Evolutionary conservation across 1,140 invertebrate species (phyloP).

Genomic region (Oedothorax gibbosus): DNA sequence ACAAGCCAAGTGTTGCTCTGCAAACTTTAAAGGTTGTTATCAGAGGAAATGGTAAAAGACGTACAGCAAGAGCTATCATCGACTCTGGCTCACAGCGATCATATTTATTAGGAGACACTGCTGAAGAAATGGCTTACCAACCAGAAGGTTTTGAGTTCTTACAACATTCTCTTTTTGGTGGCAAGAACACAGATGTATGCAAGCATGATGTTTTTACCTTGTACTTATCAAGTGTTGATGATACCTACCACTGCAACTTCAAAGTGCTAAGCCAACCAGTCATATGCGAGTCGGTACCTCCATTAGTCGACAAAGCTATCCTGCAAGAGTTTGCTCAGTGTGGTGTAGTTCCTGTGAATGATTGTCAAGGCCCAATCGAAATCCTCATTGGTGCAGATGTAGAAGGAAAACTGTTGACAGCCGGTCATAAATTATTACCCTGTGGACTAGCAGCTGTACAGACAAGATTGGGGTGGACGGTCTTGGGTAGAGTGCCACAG

Average conservation of each 20-base stretch:
- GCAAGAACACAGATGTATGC: neutral
- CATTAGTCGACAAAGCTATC: too few species aligned
- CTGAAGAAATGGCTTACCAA: constrained; percentile 13
- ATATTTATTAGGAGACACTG: neutral
- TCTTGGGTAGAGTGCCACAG: neutral
- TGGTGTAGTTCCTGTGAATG: neutral
- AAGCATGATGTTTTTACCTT: neutral
- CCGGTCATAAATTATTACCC: neutral
- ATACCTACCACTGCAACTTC: neutral
- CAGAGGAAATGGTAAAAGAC: neutral
- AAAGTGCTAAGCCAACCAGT: neutral
- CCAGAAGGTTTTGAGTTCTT: neutral
- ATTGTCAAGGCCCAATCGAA: constrained; percentile 1
- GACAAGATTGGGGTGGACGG: constrained; percentile 25
- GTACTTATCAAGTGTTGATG: neutral
- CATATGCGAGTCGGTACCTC: constrained; percentile 2
- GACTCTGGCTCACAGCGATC: constrained; percentile 14
- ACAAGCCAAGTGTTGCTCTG: neutral
- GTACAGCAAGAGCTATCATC: neutral
- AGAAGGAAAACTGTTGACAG: constrained; percentile 22
- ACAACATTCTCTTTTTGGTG: constrained; percentile 10
- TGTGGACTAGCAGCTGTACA: constrained; percentile 28
- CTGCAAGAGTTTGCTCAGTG: neutral
- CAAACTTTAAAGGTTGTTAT: neutral
- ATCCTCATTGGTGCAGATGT: constrained; percentile 27